A percentile compares a stretch with the other conserved stretches of the same genome.
phyloP scores from a whole-genome alignment of 2,797 vertebrate genomes.

The Danio choprae region DNA sequence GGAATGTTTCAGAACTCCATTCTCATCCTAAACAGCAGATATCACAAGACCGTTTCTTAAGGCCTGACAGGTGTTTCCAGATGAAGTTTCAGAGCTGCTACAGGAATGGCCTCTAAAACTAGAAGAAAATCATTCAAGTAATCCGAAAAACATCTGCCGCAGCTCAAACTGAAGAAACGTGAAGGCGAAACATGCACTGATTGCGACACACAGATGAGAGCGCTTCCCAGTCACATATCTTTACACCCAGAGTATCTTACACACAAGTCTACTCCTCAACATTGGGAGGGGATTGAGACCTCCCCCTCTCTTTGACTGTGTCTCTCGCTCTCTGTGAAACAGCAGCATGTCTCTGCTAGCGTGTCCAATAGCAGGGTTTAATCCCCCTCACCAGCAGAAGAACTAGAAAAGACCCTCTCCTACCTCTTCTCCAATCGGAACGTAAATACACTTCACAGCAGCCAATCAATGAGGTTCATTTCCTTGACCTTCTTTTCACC shows the following conservation, averaged over 20 bases:
- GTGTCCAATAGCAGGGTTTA: slow-evolving; percentile 73
- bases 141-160: neutral
- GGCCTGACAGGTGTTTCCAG: slow-evolving; percentile 29
- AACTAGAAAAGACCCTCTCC: slow-evolving; percentile 12
- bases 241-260: slow-evolving; percentile 32
- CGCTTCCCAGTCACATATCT: slow-evolving; percentile 14
- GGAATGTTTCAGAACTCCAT: neutral
- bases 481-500: slow-evolving; percentile 52
- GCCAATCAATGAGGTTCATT: slow-evolving; percentile 61
- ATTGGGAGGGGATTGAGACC: slow-evolving; percentile 45
- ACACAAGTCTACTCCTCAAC: slow-evolving; percentile 42
- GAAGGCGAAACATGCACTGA: neutral
- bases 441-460: neutral
- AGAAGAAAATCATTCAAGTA: neutral
- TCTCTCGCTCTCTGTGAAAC: slow-evolving; percentile 53
- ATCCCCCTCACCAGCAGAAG: slow-evolving; percentile 72
- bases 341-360: slow-evolving; percentile 71
- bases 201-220: neutral
- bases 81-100: slow-evolving; percentile 6
- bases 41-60: neutral
- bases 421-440: slow-evolving; percentile 40
- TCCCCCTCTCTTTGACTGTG: slow-evolving; percentile 42
- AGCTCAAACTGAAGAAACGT: neutral
- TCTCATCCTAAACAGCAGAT: neutral
- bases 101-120: neutral